phyloP scores from a whole-genome alignment of 2,113 vertebrate genomes.

The Rhombomys opimus region DNA sequence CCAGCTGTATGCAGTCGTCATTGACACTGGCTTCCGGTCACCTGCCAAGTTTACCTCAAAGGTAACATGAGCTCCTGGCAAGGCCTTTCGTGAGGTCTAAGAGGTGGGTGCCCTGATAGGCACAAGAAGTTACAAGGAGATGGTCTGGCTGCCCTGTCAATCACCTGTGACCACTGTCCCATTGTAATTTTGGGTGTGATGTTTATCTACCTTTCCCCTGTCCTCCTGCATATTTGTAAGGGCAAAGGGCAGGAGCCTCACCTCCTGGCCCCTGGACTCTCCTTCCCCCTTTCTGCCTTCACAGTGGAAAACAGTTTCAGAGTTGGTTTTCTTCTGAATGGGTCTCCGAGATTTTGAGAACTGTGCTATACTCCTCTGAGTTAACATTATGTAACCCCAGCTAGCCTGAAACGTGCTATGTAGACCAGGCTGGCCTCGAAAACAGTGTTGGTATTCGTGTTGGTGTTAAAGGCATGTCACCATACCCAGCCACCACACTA shows the following conservation, averaged over 20 bases:
- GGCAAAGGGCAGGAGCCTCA: background rate
- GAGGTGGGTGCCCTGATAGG: rapidly evolving
- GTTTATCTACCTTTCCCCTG: background rate
- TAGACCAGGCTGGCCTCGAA: background rate
- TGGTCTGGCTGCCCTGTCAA: no score
- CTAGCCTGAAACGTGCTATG: background rate
- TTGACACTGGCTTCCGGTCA: slow-evolving; percentile 89
- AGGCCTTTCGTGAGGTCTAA: background rate
- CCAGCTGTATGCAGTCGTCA: slow-evolving; percentile 86
- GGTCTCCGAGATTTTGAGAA: background rate
- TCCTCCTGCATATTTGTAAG: background rate
- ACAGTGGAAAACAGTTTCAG: background rate
- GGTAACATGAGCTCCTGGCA: slow-evolving; percentile 75
- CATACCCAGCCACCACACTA: background rate
- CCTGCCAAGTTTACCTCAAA: slow-evolving; percentile 87
- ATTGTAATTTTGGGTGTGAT: background rate
- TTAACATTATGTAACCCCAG: background rate
- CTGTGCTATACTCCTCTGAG: background rate
- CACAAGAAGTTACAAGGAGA: rapidly evolving
- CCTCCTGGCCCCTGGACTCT: background rate
- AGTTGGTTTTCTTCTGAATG: background rate
- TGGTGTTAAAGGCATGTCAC: background rate
- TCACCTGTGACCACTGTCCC: background rate
- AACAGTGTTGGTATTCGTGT: background rate
- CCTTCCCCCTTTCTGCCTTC: no score